These are phyloP conservation scores for Heteromyza rotundicornis DNA, from an alignment of 2,888 invertebrate species.

Conservation along the genomic window DNA sequence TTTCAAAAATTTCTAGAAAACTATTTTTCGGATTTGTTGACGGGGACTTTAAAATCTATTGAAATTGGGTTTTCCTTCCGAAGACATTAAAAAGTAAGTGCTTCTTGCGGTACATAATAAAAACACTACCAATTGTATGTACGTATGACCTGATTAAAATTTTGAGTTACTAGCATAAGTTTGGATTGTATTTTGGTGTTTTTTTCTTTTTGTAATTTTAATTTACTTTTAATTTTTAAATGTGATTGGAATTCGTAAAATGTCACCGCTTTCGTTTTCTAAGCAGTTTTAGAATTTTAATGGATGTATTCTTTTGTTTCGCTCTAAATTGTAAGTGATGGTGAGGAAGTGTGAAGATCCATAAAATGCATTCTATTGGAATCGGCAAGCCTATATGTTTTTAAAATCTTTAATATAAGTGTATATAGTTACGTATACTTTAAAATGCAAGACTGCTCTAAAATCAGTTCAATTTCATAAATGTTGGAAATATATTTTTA, in stretches of 20 bases:
- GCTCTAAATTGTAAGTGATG: neutral
- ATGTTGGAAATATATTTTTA: too few relatives aligned
- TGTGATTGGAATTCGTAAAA: conserved; percentile 5
- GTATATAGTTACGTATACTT: too few relatives aligned
- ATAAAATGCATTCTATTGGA: neutral
- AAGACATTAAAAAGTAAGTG: neutral
- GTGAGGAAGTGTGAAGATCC: neutral
- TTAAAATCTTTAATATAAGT: too few relatives aligned
- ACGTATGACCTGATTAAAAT: conserved; percentile 4
- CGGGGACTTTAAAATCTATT: neutral
- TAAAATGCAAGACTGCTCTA: too few relatives aligned
- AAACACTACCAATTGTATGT: neutral
- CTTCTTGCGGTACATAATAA: neutral
- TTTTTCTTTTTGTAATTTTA: conserved; percentile 17
- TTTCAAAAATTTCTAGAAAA: conserved; percentile 48
- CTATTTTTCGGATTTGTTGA: conserved; percentile 35
- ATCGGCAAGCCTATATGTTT: too few relatives aligned
- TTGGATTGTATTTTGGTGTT: neutral
- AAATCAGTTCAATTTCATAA: too few relatives aligned
- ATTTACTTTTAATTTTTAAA: conserved; percentile 27
- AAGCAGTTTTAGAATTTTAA: conserved; percentile 1
- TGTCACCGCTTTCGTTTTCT: too few relatives aligned
- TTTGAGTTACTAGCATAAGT: neutral
- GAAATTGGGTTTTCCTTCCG: neutral
- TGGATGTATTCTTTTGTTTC: neutral